Conservation (phyloP, 2,113 vertebrate species). For the Lutjanus erythropterus region DNA sequence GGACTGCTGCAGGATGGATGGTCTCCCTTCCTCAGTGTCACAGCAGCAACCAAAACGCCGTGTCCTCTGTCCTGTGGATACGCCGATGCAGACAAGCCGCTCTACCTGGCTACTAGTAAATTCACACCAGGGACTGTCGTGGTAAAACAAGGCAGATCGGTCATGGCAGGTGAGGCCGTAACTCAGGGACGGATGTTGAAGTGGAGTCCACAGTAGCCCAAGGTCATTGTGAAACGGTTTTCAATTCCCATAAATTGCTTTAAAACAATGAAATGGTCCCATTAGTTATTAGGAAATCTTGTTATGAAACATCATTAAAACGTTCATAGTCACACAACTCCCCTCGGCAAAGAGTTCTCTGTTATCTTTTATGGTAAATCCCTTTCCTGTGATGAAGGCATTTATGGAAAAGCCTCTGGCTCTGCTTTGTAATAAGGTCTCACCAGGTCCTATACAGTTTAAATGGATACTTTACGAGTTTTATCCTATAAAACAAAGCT, state of each 20-base stretch:
- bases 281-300: slow-evolving; percentile 26
- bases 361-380: slow-evolving; percentile 47
- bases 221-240: slow-evolving; percentile 47
- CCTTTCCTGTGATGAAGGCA: slow-evolving; percentile 38
- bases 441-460: background rate
- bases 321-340: slow-evolving; percentile 1
- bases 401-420: slow-evolving; percentile 36
- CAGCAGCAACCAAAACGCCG: slow-evolving; percentile 21
- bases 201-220: slow-evolving; percentile 11
- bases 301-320: slow-evolving; percentile 43
- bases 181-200: slow-evolving; percentile 24
- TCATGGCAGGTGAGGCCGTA: slow-evolving; percentile 39
- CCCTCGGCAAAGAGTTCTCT: slow-evolving; percentile 20
- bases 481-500: background rate
- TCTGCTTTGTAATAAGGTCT: slow-evolving; percentile 33
- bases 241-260: slow-evolving; percentile 34
- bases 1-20: slow-evolving; percentile 50
- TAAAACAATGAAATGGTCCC: slow-evolving; percentile 41
- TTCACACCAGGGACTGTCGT: slow-evolving; percentile 29
- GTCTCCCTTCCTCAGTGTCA: slow-evolving; percentile 48
- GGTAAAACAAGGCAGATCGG: slow-evolving; percentile 36
- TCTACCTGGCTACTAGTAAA: slow-evolving; percentile 25
- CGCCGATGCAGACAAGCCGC: background rate
- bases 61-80: background rate
- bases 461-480: slow-evolving; percentile 4